Percentiles rank a stretch among this genome's conserved stretches.
These are phyloP conservation scores for Neocloeon triangulifer DNA, from an alignment of 1,140 invertebrate species.

Conservation along the genomic window DNA sequence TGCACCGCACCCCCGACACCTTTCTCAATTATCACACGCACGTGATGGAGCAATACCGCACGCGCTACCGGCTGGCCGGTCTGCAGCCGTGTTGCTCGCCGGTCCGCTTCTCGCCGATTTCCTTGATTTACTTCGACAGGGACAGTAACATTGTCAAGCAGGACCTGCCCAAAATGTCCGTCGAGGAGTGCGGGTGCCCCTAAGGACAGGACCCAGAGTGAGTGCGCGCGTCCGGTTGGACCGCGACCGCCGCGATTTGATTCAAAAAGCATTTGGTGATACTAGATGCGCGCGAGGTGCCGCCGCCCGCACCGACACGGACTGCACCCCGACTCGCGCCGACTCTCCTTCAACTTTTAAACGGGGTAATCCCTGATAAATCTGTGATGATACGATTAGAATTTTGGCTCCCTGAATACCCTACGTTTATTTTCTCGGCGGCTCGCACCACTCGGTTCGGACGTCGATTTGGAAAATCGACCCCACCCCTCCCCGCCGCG, in stretches of 20 bases:
- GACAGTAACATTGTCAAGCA: slow-evolving; percentile 79
- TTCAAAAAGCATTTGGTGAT: too few relatives aligned
- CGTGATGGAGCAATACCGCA: slow-evolving; percentile 67
- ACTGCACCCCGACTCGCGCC: too few relatives aligned
- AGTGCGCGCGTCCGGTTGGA: slow-evolving; percentile 1
- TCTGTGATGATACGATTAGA: too few relatives aligned
- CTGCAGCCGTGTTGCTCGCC: slow-evolving; percentile 85
- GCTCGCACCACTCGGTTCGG: too few relatives aligned
- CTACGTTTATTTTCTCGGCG: too few relatives aligned
- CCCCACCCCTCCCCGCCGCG: too few relatives aligned
- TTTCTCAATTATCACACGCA: slow-evolving; percentile 72
- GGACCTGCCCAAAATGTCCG: slow-evolving; percentile 88
- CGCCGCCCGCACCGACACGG: too few relatives aligned
- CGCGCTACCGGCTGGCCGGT: slow-evolving; percentile 32
- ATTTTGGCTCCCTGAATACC: too few relatives aligned
- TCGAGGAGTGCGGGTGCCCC: slow-evolving; percentile 87
- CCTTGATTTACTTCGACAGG: slow-evolving; percentile 79
- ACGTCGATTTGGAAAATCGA: too few relatives aligned
- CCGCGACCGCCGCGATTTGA: background rate
- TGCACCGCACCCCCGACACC: slow-evolving; percentile 53
- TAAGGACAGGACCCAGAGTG: slow-evolving; percentile 14
- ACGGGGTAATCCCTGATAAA: too few relatives aligned
- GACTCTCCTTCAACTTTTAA: too few relatives aligned
- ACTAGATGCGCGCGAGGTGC: too few relatives aligned
- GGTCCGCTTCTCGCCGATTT: slow-evolving; percentile 75